Evolutionary conservation across 2,113 vertebrate species (phyloP), one percentile per base, ranked within the genome.

Genomic region (Otus sunia): DNA sequence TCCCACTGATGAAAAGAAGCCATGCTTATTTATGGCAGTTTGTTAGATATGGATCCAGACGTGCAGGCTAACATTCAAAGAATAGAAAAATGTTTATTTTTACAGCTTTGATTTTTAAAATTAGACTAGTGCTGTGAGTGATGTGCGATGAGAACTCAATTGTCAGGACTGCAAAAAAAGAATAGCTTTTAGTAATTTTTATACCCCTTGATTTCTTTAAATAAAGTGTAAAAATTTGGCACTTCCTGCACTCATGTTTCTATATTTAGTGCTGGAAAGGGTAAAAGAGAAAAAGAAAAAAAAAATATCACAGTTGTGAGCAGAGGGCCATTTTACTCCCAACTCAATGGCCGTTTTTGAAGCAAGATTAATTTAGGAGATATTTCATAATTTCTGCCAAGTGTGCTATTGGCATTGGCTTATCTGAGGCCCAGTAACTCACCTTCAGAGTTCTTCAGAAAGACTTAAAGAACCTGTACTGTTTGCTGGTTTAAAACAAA

Each of bases 291-390:
- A 22, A 39, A 75, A 68, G 15, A 39, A 16, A 19, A 19, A 19
- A 29, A 37, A 37, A 45, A 15, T 1, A 17, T 6, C 52, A 18
- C 1, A 2, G 36, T 8, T 11, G 39, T 2, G 55, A 93, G 6
- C 8, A 43, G 25, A 15, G 30, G 34, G n/a, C 43, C 74, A 43
- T 18, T 77, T 63, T 6, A 16, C 17, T 66, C 50, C 27, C 62
- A 59, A 2, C 9, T 32, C 49, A 87, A 52, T 5, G n/a, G 9
- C 20, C 0, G 0, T 47, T 73, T 69, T n/a, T 1, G 0, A 29
- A 12, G 37, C 34, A 69, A 72, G 47, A 60, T 64, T 19, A 29
- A 83, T 76, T 88, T n/a, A n/a, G 27, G 67, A 62, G 50, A 36
- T 19, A 75, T 56, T 69, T 53, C 22, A 4, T 6, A 2, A 69